phyloP scores from a whole-genome alignment of 2,888 invertebrate species.

The Mylabris sibirica region DNA sequence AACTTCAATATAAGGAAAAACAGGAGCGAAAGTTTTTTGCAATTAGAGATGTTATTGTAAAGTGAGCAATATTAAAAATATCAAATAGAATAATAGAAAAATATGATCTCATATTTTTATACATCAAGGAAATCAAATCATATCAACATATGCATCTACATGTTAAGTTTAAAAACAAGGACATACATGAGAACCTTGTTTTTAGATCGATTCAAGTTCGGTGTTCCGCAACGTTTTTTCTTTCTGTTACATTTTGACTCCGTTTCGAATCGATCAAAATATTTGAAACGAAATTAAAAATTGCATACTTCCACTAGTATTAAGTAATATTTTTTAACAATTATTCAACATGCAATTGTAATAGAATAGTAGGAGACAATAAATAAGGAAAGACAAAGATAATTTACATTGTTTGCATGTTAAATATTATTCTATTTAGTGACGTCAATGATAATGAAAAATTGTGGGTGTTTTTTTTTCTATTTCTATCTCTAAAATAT shows the following conservation, averaged over 20 bases:
- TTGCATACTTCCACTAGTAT: background rate
- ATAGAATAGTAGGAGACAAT: background rate
- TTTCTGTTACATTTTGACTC: background rate
- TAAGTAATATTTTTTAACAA: background rate
- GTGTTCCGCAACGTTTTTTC: conserved; percentile 25
- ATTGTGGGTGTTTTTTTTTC: background rate
- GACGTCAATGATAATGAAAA: background rate
- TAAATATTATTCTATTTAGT: background rate
- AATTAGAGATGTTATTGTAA: background rate
- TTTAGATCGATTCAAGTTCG: conserved; percentile 26
- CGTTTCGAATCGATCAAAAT: background rate
- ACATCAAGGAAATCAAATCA: conserved; percentile 24
- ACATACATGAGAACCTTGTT: conserved; percentile 40
- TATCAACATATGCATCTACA: too few species aligned
- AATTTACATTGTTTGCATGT: background rate
- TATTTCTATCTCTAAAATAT: background rate
- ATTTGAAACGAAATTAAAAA: background rate
- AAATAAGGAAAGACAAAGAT: background rate
- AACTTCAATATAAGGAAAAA: background rate
- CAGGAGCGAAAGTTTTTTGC: background rate
- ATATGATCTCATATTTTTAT: background rate
- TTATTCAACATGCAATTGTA: background rate
- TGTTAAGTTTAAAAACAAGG: conserved; percentile 21
- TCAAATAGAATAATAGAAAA: background rate
- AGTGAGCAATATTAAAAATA: background rate